Percentiles rank a stretch among this genome's conserved stretches.
phyloP scores from a whole-genome alignment of 2,797 vertebrate genomes.

The Ctenochaetus hawaiiensis region DNA sequence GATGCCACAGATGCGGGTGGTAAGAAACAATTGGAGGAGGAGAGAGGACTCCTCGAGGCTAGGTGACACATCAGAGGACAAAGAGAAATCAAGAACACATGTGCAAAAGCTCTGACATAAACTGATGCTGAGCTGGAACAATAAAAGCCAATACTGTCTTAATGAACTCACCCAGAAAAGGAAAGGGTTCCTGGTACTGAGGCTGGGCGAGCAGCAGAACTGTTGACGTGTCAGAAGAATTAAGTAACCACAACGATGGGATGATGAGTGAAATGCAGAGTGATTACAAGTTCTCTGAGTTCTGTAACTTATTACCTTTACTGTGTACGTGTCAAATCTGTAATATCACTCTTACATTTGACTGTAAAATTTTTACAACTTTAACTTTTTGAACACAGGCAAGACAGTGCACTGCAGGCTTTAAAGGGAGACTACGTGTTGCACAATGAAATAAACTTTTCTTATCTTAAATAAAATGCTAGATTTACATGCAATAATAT shows the following conservation, averaged over 20 bases:
- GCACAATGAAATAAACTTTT: no score
- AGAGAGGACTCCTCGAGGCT: constrained; percentile 52
- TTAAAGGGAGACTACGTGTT: no score
- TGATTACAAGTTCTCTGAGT: no score
- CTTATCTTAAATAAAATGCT: no score
- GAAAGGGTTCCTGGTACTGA: constrained; percentile 68
- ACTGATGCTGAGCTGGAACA: constrained; percentile 42
- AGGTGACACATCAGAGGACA: constrained; percentile 71
- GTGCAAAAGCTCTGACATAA: constrained; percentile 46
- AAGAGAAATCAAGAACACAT: constrained; percentile 65
- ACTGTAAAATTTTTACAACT: no score
- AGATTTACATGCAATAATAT: no score
- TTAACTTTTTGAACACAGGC: no score
- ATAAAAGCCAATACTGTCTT: constrained; percentile 40
- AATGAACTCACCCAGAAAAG: constrained; percentile 79
- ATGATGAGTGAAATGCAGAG: constrained; percentile 10
- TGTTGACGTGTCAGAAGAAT: constrained; percentile 57
- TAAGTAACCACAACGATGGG: constrained; percentile 38
- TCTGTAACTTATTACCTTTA: no score
- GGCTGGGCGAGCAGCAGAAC: constrained; percentile 82
- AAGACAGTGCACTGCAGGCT: no score
- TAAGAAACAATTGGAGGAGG: constrained; percentile 49
- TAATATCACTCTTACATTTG: no score
- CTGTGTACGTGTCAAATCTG: no score
- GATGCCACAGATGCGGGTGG: constrained; percentile 50